Base-by-base conservation (phyloP, 2,888 invertebrate species). In the Oeneis ivallda region DNA sequence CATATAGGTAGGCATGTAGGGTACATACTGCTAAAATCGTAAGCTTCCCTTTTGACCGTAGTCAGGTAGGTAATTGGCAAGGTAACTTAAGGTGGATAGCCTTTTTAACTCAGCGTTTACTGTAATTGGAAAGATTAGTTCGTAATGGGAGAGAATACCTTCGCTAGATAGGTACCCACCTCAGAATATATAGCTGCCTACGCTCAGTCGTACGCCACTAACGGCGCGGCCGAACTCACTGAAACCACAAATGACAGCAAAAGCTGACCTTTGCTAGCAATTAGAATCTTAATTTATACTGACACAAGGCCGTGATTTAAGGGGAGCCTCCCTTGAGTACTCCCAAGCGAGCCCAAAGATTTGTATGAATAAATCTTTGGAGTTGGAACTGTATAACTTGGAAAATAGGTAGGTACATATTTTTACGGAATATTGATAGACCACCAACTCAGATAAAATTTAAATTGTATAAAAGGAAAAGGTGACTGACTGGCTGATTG, bases 171-270 rank as follows among this genome's bases (percentile, higher is more conserved):
- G 9, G 7, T 43, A 13, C 47, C 47, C 17, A 47, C 15, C 47
- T 17, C 47, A 0, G 47, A 47, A 47, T 10, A 15, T 47, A 17
- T 17, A 0, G 15, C 47, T 47, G 10, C 1, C 47, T 47, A 47
- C 47, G 47, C 47, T 15, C 41, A 10, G 41, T 13, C 10, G 41
- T 56, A 56, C 37, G 6, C 54, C 37, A 56, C 37, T 56, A 56
- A 56, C 39, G 54, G 54, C 15, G 39, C 54, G 39, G 39, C 15
- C n/a, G 54, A 56, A 34, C 39, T 56, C 54, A 9, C 13, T 39
- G 54, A 56, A 56, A 39, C 19, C 54, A 37, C 54, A 17, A 56
- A 56, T 39, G 54, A 39, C 54, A 34, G 54, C 37, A 11, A 56
- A 54, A 54, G 10, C 19, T 11, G 15, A 37, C 32, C 47, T 47